phyloP scores from a whole-genome alignment of 2,113 vertebrate genomes.

The Sander vitreus region DNA sequence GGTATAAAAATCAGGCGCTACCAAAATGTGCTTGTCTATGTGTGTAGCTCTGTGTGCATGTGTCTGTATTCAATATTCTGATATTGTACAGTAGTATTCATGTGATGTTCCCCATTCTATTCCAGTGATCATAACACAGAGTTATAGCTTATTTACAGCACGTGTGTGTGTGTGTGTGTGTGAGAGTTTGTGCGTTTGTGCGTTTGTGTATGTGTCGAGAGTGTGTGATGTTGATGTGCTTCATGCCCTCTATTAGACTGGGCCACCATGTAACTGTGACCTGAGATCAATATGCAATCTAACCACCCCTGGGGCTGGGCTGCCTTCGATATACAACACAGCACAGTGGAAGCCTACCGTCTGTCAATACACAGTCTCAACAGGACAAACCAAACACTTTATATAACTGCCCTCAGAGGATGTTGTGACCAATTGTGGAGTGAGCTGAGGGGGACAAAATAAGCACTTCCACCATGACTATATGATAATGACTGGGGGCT shows the following conservation, averaged over 20 bases:
- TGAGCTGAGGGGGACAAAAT: slow-evolving; percentile 27
- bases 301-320: slow-evolving; percentile 71
- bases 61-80: not conserved
- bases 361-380: slow-evolving; percentile 59
- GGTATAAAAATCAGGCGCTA: not conserved
- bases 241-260: slow-evolving; percentile 70
- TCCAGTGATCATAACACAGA: not conserved
- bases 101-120: not conserved
- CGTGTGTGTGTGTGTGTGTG: slow-evolving; percentile 1
- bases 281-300: slow-evolving; percentile 83
- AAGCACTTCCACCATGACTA: slow-evolving; percentile 11
- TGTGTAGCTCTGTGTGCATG: not conserved
- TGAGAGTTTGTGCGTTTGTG: not conserved
- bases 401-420: slow-evolving; percentile 67
- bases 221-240: slow-evolving; percentile 50
- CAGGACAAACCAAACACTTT: slow-evolving; percentile 68
- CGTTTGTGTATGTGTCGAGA: no score
- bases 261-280: slow-evolving; percentile 76
- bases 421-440: not conserved
- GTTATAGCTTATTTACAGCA: slow-evolving; percentile 31
- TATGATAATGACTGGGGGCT: slow-evolving; percentile 38
- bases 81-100: not conserved
- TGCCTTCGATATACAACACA: slow-evolving; percentile 50
- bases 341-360: slow-evolving; percentile 19
- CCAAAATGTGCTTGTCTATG: not conserved